Percentiles rank a stretch among this genome's conserved stretches.
phyloP scores from a whole-genome alignment of 2,797 vertebrate species.

The Sebastes nivosus region DNA sequence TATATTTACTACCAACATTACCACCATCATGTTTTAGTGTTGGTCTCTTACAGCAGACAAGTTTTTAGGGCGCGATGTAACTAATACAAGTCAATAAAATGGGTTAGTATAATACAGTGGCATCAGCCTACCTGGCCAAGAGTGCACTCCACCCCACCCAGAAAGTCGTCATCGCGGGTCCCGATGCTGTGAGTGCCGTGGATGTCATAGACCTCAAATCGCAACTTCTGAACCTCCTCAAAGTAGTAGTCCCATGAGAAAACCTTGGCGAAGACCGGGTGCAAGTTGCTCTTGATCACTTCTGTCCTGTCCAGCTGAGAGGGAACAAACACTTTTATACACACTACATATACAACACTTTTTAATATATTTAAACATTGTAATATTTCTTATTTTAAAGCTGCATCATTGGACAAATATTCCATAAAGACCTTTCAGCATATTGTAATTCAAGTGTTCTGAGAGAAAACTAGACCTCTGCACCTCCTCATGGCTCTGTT shows the following conservation, averaged over 20 bases:
- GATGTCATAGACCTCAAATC: constrained; percentile 95
- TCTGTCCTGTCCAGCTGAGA: constrained; percentile 93
- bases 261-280: constrained; percentile 94
- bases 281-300: constrained; percentile 95
- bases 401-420: no score
- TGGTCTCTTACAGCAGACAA: neutral
- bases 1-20: neutral
- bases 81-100: neutral
- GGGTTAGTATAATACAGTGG: neutral
- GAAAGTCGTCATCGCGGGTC: constrained; percentile 91
- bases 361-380: neutral
- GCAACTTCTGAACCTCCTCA: constrained; percentile 95
- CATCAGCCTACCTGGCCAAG: constrained; percentile 89
- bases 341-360: no score
- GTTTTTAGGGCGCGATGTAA: neutral
- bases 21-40: neutral
- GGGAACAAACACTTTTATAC: neutral
- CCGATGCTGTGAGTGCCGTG: constrained; percentile 89
- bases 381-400: neutral
- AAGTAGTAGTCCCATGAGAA: constrained; percentile 94
- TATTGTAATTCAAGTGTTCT: no score
- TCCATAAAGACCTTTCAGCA: no score
- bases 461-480: no score
- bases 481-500: no score
- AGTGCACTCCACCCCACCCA: constrained; percentile 94